Conservation (phyloP, 64 coral and sea anemone species). For the Montipora efflorescens region DNA sequence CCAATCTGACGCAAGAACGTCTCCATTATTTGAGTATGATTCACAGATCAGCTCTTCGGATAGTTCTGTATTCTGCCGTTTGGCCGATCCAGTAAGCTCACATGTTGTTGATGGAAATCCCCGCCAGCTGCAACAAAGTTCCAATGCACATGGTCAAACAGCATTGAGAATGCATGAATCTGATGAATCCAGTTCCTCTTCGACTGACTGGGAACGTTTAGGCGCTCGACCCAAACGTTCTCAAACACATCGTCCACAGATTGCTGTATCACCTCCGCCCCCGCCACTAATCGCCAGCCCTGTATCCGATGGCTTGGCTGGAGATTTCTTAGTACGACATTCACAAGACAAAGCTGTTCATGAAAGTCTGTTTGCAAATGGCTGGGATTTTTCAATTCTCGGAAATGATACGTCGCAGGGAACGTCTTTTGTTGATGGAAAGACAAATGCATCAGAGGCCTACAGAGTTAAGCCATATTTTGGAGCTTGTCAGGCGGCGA, state of each 20-base stretch:
- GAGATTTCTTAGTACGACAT: background rate
- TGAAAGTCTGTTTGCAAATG: background rate
- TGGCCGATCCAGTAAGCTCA: too few species aligned
- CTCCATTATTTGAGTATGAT: background rate
- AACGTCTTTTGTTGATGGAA: background rate
- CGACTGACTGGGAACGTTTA: background rate
- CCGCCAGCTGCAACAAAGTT: background rate
- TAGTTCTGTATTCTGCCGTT: too few species aligned
- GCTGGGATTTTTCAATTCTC: background rate
- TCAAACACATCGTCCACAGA: background rate
- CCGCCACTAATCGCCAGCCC: background rate
- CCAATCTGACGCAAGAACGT: background rate
- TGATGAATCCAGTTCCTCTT: background rate
- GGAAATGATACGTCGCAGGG: background rate
- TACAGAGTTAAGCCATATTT: background rate
- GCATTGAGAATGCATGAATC: background rate
- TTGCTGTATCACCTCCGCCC: too few species aligned
- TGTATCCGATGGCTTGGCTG: background rate
- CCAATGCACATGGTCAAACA: background rate
- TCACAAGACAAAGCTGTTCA: background rate
- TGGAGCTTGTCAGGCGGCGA: background rate
- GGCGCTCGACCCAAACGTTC: conserved; percentile 4
- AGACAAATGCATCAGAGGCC: background rate
- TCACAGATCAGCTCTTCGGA: background rate
- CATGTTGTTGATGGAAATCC: too few species aligned